Base-by-base conservation (phyloP, 2,888 invertebrate species). In the Heterodera filipjevi region DNA sequence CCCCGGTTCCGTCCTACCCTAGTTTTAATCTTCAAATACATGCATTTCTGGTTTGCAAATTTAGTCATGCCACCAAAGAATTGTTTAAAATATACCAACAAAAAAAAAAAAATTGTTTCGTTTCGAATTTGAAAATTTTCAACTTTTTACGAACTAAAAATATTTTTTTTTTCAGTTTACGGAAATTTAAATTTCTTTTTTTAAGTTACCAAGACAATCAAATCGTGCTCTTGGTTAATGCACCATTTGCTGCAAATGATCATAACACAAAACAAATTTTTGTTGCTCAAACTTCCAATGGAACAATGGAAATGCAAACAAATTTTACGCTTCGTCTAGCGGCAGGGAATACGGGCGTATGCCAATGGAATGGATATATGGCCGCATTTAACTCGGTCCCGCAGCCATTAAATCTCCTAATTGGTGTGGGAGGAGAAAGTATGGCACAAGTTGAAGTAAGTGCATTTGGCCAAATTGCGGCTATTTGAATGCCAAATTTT, bases 321-420 rank as follows among this genome's bases (percentile, higher is more conserved):
- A 66, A 27, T 32, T 66, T 66, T 22, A 27, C 27, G 27, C 22
- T 66, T 6, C 30, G 79, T 14, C 75, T 49, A 59, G 82, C 82
- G n/a, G 82, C 70, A 32, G 75, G 76, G n/a, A 79, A 79, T 19
- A 68, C 77, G 0, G 71, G 68, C 53, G 77, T 84, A n/a, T 83
- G 83, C 71, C 70, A 74, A 46, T 83, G 84, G 81, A 66, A 78
- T 16, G 73, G 78, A 16, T 82, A 82, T 74, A 77, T 84, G 19
- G 66, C 79, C 19, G 66, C 66, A 8, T 84, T 84, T 66, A 66
- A 70, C 30, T 49, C 74, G 6, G 79, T 82, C 6, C 35, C 32
- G 10, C 46, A 76, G 1, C 76, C 79, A 16, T 2, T 6, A 33
- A 19, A 16, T 1, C 68, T 68, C 16, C 19, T 8, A 35, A 10